A percentile compares a stretch with the other conserved stretches of the same genome.
Evolutionary conservation across 2,888 invertebrate species (phyloP).

Genomic region (Lasioglossum villosulum): DNA sequence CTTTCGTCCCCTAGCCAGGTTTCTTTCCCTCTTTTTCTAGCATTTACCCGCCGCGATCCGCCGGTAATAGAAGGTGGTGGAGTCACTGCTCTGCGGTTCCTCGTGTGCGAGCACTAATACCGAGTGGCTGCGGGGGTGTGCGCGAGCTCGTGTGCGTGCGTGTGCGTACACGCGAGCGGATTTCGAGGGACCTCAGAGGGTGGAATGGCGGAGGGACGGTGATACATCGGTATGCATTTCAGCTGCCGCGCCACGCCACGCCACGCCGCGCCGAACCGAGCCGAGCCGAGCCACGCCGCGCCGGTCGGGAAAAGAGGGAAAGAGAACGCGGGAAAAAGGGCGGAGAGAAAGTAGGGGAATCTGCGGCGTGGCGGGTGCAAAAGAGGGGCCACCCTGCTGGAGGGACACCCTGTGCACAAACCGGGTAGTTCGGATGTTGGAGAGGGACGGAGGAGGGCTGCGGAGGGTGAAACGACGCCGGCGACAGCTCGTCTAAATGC

Average conservation of each 20-base stretch:
- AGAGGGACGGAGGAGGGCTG: conserved; percentile 3
- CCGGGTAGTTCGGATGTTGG: background rate
- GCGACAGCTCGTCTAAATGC: conserved; percentile 85
- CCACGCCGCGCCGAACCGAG: background rate
- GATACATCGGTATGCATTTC: conserved; percentile 83
- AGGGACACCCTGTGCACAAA: conserved; percentile 15
- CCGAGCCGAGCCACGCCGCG: background rate
- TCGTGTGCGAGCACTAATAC: conserved; percentile 18
- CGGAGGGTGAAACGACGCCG: conserved; percentile 48
- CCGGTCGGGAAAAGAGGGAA: conserved; percentile 51
- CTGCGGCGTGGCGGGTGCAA: conserved; percentile 15
- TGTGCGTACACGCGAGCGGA: conserved; percentile 31
- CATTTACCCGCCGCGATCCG: conserved; percentile 62
- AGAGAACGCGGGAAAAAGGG: conserved; percentile 62
- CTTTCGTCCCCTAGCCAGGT: background rate
- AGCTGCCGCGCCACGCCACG: conserved; percentile 48
- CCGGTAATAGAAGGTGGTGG: conserved; percentile 70
- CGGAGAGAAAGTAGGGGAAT: conserved; percentile 56
- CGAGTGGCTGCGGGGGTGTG: background rate
- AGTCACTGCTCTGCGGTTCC: conserved; percentile 57
- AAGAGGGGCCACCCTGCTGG: conserved; percentile 48
- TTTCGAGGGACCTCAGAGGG: conserved; percentile 28
- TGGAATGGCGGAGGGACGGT: conserved; percentile 49
- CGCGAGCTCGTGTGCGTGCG: background rate
- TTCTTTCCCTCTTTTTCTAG: conserved; percentile 54